Evolutionary conservation across 1,140 invertebrate genomes (phyloP), one percentile per base, ranked within the genome.

Genomic region (Panagrolaimus sp.): DNA sequence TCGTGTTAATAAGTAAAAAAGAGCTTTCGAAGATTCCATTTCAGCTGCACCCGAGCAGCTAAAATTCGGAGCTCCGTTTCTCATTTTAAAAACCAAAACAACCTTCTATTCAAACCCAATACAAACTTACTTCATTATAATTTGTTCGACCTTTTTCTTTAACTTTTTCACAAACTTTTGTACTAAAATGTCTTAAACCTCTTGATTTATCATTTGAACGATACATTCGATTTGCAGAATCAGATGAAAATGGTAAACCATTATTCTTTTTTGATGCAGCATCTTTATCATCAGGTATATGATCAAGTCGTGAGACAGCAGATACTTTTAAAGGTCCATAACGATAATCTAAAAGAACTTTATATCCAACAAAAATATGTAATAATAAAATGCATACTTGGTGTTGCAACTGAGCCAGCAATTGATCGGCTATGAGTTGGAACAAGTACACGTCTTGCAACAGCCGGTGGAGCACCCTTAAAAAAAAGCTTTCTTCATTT

Each of bases 101-200:
- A n/a, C n/a, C n/a, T n/a, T n/a, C n/a, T 9, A 44, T 42, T 0
- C 65, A 1, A 9, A 14, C 69, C 64, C 9, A 38, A 38, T 44
- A 31, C 13, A 46, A 46, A 64, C 76, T 20, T 38, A 96, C 93
- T 86, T 95, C 92, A 85, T 95, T 95, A 78, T 95, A 96, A n/a
- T 92, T 92, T 5, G 92, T 93, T 25, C 78, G 80, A 8, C 87
- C 88, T 78, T 98, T 98, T 79, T 90, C 91, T 81, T 95, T 90
- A 0, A 99, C 96, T 86, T 99, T 98, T 85, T 99, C 95, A 85
- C 96, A 99, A 0, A 99, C 96, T 89, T 97, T 97, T 91, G 96
- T 97, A 11, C 93, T 96, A 86, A 99, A 99, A 87, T 99, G 95
- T 67, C 96, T 87, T 71, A 99, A 86, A 47, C 96, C 96, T 87